A percentile compares a stretch with the other conserved stretches of the same genome.
phyloP scores from a whole-genome alignment of 2,888 invertebrate genomes.

The Amaurobius ferox region DNA sequence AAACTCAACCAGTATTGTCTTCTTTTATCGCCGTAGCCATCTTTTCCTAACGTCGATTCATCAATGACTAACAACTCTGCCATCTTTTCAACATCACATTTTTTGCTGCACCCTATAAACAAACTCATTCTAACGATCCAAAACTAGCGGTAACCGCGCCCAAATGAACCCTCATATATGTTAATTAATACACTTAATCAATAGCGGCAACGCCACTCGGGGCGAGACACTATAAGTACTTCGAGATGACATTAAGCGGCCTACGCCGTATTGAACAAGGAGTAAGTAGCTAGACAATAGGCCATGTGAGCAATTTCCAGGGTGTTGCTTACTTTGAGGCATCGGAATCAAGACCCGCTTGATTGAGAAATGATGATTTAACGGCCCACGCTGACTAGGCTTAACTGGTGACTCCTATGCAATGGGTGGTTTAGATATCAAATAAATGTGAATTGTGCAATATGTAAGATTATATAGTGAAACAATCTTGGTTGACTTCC shows the following conservation, averaged over 20 bases:
- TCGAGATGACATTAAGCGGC: constrained; percentile 51
- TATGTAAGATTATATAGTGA: no score
- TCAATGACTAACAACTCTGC: not conserved
- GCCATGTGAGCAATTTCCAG: constrained; percentile 46
- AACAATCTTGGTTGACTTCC: no score
- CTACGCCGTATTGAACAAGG: constrained; percentile 44
- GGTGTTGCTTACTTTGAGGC: constrained; percentile 33
- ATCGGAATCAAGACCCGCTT: constrained; percentile 39
- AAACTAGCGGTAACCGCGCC: constrained; percentile 1
- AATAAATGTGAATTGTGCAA: not conserved
- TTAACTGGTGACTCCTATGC: constrained; percentile 8
- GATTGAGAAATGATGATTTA: constrained; percentile 62
- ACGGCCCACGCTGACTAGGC: constrained; percentile 34
- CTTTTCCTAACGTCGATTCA: not conserved
- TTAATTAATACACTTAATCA: constrained; percentile 64
- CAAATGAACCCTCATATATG: constrained; percentile 60
- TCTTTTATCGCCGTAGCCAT: not conserved
- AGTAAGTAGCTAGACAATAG: constrained; percentile 35
- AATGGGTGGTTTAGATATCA: not conserved
- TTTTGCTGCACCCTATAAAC: constrained; percentile 1
- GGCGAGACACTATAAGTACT: constrained; percentile 35
- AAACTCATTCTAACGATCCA: not conserved
- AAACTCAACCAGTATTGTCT: no score
- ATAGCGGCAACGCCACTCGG: constrained; percentile 55
- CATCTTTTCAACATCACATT: not conserved